These are phyloP conservation scores for Hylaea fasciaria DNA, from an alignment of 2,888 invertebrate species.

Conservation along the genomic window DNA sequence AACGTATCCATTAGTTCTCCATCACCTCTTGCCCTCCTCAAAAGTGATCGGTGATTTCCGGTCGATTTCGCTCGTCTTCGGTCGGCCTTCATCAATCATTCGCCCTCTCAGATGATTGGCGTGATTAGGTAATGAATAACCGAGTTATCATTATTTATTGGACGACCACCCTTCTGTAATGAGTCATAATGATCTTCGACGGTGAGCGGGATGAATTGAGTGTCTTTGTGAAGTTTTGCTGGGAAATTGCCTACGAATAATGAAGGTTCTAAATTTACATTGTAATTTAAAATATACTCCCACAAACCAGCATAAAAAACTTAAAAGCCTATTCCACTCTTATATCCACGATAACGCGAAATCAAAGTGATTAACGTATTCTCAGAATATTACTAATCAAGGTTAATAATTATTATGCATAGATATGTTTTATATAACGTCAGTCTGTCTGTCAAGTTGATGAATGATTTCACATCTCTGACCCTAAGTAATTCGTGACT, in stretches of 20 bases:
- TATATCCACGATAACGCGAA: constrained; percentile 3
- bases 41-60: constrained; percentile 15
- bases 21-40: not conserved
- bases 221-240: not conserved
- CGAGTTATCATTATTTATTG: constrained; percentile 52
- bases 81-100: constrained; percentile 54
- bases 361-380: constrained; percentile 27
- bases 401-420: constrained; percentile 49
- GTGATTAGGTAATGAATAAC: constrained; percentile 58
- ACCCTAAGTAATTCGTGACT: constrained; percentile 45
- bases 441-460: constrained; percentile 57
- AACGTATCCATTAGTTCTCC: constrained; percentile 14
- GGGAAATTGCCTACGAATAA: not conserved
- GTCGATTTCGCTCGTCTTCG: constrained; percentile 22
- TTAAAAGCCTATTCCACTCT: not conserved
- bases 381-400: constrained; percentile 47
- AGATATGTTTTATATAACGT: constrained; percentile 40
- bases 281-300: no score
- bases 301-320: not conserved
- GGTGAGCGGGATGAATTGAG: constrained; percentile 14
- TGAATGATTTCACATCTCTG: constrained; percentile 60
- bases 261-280: no score
- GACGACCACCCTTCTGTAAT: constrained; percentile 31
- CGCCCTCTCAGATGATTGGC: constrained; percentile 45
- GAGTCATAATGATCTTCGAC: constrained; percentile 31